Base-by-base conservation (phyloP, 1,140 invertebrate genomes). In the Cydia amplana region DNA sequence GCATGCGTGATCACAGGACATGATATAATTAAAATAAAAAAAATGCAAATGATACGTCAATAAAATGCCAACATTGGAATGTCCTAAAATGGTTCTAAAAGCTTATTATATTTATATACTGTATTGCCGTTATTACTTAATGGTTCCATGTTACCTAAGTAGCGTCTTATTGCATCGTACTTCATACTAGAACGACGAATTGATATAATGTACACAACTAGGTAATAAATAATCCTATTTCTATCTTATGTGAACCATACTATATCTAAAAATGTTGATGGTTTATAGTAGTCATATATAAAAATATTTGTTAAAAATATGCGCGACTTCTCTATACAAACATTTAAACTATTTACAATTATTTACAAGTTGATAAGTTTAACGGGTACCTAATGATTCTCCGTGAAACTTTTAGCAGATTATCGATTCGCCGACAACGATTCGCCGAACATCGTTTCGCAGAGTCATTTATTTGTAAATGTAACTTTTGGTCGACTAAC, bases 261-360 rank as follows among this genome's bases (percentile, higher is more conserved):
- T 70, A 70, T 36, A 40, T 32, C 65, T 70, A 70, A 70, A 70
- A 70, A 70, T 40, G 65, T 70, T 70, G 65, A 70, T 70, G 32
- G 65, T 43, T 70, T 70, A 72, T 75, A 74, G 77, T 85, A 78
- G 78, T 81, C 75, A 80, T 75, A 79, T 90, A 90, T 83, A 92
- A 92, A 92, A 91, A 92, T 92, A 91, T 87, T 86, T 80, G 82
- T 85, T 83, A 89, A 91, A 92, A 91, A 91, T 91, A 91, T 89
- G 83, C 82, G 74, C 74, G 77, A 63, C 72, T 82, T 91, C 85
- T 92, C 89, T 91, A 86, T 90, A 90, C 87, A 90, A 83, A 85
- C 79, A 79, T 78, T 80, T 74, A 81, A 76, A 60, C 80, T 89
- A 88, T 89, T 83, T 89, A 89, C 86, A 89, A 74, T 73, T 90